Percentiles rank a stretch among this genome's conserved stretches.
phyloP scores from a whole-genome alignment of 2,113 vertebrate species.

The Sphyrna mokarran region DNA sequence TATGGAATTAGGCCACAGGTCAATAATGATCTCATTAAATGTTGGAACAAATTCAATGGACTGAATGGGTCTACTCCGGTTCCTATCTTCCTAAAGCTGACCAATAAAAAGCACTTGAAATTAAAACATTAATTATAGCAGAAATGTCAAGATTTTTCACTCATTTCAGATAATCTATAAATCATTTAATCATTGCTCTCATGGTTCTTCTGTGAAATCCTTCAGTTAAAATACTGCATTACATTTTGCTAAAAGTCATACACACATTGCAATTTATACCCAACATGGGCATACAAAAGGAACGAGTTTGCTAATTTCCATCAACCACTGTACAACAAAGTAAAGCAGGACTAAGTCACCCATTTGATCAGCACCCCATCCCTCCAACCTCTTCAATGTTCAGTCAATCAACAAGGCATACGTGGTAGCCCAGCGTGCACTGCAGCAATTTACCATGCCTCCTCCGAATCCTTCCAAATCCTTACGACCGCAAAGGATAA shows the following conservation, averaged over 20 bases:
- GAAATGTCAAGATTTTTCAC: not conserved
- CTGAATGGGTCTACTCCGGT: no score
- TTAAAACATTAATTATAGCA: not conserved
- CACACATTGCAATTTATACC: not conserved
- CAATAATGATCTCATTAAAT: no score
- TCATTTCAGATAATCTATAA: not conserved
- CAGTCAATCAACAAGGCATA: no score
- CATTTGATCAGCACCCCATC: no score
- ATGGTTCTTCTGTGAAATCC: not conserved
- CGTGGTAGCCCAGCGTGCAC: no score
- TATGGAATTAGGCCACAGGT: no score
- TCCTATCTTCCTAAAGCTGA: not conserved
- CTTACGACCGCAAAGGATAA: no score
- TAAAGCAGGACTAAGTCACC: not conserved
- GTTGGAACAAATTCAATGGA: no score
- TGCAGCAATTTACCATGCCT: no score
- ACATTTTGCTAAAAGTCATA: not conserved
- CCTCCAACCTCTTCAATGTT: no score
- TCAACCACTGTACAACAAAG: not conserved
- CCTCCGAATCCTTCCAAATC: no score
- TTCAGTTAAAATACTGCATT: not conserved
- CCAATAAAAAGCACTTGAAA: not conserved
- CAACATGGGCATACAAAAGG: not conserved
- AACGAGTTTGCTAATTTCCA: not conserved
- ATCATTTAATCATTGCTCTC: not conserved